Evolutionary conservation across 2,113 vertebrate species (phyloP), one percentile per base, ranked within the genome.

Genomic region (Perognathus longimembris): DNA sequence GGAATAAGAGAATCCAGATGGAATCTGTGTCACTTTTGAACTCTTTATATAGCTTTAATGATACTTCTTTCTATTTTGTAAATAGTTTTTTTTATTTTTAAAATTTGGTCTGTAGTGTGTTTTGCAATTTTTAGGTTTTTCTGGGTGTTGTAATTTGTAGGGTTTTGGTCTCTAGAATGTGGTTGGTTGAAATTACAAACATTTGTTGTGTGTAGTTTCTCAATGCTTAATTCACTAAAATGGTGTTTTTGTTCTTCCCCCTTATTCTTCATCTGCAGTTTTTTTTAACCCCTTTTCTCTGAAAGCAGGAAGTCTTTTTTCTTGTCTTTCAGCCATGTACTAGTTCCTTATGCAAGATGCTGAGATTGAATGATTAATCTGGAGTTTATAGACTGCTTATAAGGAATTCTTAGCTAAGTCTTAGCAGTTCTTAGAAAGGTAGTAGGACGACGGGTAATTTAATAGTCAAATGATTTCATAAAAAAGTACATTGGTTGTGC

Each of bases 141-240:
- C 36, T 75, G 28, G 34, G 79, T 89, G 75, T 89, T 83, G 80
- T 42, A 96, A 40, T 93, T 32, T 77, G 45, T 66, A 90, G 34
- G 22, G 66, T 90, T 92, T 86, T 94, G 34, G 7, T 64, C 28
- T 50, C 80, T 80, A 64, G 89, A 89, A 95, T 95, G 84, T 94
- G 81, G 94, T 87, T 89, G 77, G 87, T 74, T 74, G n/a, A 87
- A n/a, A 18, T 91, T 81, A 79, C 83, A 94, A 21, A 74, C 22
- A 63, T 75, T 85, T 95, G 85, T 82, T 69, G 76, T 93, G 45
- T 74, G 40, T 74, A 26, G 45, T 78, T 87, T 80, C 36, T 77
- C 30, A 9, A 32, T 69, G 9, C 38, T 80, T 26, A 64, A 63
- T 34, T 84, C 20, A 59, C 45, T 64, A 63, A 83, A 91, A 84